A percentile compares a stretch with the other conserved stretches of the same genome.
Conservation (phyloP, 2,888 invertebrate species). For the Acronicta leporina region DNA sequence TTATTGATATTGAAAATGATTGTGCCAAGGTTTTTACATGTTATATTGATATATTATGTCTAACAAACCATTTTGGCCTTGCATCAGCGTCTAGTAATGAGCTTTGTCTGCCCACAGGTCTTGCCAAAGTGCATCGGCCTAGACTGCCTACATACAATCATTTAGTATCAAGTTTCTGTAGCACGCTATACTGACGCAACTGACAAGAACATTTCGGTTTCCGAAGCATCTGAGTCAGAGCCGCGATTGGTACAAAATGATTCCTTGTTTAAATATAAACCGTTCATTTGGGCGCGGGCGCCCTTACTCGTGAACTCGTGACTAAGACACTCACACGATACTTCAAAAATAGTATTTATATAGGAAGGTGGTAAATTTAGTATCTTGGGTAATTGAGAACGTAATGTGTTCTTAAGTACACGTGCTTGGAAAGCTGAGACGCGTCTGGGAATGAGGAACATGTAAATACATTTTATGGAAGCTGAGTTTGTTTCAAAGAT, state of each 20-base stretch:
- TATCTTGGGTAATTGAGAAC: conserved; percentile 50
- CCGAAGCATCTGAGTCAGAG: conserved; percentile 45
- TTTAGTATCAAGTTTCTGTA: conserved; percentile 38
- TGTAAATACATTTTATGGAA: conserved; percentile 31
- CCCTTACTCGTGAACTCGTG: conserved; percentile 45
- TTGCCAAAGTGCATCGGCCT: conserved; percentile 40
- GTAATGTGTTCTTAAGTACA: conserved; percentile 47
- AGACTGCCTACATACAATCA: conserved; percentile 23
- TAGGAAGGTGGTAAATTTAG: conserved; percentile 52
- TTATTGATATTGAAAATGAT: conserved; percentile 27
- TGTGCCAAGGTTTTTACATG: conserved; percentile 32
- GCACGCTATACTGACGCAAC: conserved; percentile 14
- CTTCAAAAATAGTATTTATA: conserved; percentile 39
- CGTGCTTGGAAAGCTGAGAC: conserved; percentile 33
- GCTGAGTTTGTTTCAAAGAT: conserved; percentile 17
- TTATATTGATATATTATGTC: conserved; percentile 20
- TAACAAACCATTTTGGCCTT: conserved; percentile 46
- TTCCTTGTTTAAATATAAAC: conserved; percentile 55
- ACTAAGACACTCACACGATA: conserved; percentile 52
- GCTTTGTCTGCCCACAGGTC: conserved; percentile 29
- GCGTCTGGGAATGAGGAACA: conserved; percentile 20
- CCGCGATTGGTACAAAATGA: conserved; percentile 39
- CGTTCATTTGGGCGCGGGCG: conserved; percentile 46
- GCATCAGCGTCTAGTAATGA: conserved; percentile 34
- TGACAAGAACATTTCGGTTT: conserved; percentile 31